Evolutionary conservation across 2,888 invertebrate genomes (phyloP), one percentile per base, ranked within the genome.

Genomic region (Campoplex capitator): DNA sequence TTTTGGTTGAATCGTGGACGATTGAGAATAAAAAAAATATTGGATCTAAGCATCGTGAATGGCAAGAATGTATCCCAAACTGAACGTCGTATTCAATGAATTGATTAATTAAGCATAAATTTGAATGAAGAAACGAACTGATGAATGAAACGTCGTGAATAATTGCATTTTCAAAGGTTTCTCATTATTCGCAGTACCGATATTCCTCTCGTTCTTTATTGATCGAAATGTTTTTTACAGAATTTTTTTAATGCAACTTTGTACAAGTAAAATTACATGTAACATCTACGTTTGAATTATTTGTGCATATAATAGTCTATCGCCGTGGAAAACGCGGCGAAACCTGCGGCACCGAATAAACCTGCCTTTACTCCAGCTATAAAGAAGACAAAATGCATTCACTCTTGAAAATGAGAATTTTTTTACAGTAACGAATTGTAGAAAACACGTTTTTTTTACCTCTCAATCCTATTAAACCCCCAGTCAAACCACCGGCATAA

Each of bases 261-360:
- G 80, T 88, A 87, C 88, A 88, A 86, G 73, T 77, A 84, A 86
- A 85, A 85, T 85, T 83, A 80, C 76, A 82, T 74, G 62, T 81
- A 81, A 51, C 58, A 48, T 18, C 84, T 62, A 84, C 65, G 18
- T 68, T 32, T 45, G 68, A 81, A 62, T 89, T 84, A 88, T 88
- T 88, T 95, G 91, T 95, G 97, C 97, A 99, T 97, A 93, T 99
- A 99, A 94, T 99, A 99, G 95, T 99, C 99, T 91, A 99, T 99
- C 0, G 97, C 97, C 74, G 99, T 98, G 38, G 99, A 99, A 95
- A 99, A 99, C 28, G 98, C 98, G 74, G 99, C 99, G 95, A 99
- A 99, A 16, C 99, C 99, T 76, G 98, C 97, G 32, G 99, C 99
- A 54, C 99, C 99, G 91, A 99, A 95, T 56, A 99, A 90, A 18